A percentile compares a stretch with the other conserved stretches of the same genome.
Conservation (phyloP, 2,888 invertebrate species). For the Oscheius sp. region DNA sequence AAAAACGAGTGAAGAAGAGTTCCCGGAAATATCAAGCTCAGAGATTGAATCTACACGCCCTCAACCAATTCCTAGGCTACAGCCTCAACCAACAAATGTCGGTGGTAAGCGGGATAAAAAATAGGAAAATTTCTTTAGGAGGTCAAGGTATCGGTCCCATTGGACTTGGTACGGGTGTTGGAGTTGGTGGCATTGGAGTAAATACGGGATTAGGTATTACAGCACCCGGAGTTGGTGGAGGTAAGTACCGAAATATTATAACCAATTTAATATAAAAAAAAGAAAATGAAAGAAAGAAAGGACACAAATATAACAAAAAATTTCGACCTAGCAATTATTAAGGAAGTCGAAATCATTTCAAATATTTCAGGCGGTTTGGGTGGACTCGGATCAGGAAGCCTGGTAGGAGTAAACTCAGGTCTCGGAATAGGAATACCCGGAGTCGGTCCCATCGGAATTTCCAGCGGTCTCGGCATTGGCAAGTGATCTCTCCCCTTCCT, state of each 20-base stretch:
- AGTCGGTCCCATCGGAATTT: constrained; percentile 50
- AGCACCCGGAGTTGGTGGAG: constrained; percentile 44
- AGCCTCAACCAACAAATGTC: not conserved
- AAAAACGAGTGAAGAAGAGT: constrained; percentile 35
- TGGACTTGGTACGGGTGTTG: constrained; percentile 22
- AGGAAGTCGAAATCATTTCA: no score
- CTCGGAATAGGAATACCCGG: constrained; percentile 50
- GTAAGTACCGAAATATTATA: constrained; percentile 27
- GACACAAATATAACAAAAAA: not conserved
- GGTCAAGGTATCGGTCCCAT: constrained; percentile 12
- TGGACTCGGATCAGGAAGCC: constrained; percentile 44
- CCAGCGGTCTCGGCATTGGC: constrained; percentile 49
- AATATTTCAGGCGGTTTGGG: constrained; percentile 38
- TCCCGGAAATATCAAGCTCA: constrained; percentile 40
- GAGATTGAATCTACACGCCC: constrained; percentile 33
- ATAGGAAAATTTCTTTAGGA: not conserved
- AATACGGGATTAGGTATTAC: constrained; percentile 27
- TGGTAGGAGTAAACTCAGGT: constrained; percentile 51
- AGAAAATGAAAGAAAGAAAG: no score
- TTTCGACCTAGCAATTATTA: no score
- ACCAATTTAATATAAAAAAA: not conserved
- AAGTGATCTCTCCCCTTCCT: constrained; percentile 23
- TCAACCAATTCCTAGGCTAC: constrained; percentile 14
- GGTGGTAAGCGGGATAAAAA: not conserved
- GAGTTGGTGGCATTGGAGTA: constrained; percentile 27